These are phyloP conservation scores for Girardinichthys multiradiatus DNA, from an alignment of 2,113 vertebrate species.

Conservation along the genomic window DNA sequence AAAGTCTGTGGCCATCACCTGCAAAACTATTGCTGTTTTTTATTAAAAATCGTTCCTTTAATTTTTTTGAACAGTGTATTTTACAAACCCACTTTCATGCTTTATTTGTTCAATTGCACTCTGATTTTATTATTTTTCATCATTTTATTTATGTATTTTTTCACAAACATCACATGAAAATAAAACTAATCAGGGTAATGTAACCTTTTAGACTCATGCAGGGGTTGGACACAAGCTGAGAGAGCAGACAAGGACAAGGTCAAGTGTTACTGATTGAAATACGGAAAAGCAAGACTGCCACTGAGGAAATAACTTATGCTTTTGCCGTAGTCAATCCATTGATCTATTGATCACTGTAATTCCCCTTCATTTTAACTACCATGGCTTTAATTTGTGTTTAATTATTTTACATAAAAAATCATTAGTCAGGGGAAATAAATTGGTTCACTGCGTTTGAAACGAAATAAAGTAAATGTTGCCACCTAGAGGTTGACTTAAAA, in stretches of 20 bases:
- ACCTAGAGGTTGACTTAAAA: slow-evolving; percentile 29
- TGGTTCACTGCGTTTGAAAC: not conserved
- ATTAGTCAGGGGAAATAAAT: not conserved
- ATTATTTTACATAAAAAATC: not conserved
- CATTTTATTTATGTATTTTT: too few relatives aligned
- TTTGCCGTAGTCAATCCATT: slow-evolving; percentile 9
- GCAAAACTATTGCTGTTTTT: too few relatives aligned
- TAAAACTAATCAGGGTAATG: slow-evolving; percentile 39
- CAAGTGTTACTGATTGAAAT: slow-evolving; percentile 38
- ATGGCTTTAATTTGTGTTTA: not conserved
- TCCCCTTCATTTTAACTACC: not conserved
- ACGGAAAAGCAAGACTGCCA: not conserved
- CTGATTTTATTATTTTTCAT: slow-evolving; percentile 12
- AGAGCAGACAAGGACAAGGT: slow-evolving; percentile 50
- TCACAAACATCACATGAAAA: slow-evolving; percentile 43
- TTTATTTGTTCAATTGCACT: slow-evolving; percentile 69
- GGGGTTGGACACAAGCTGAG: not conserved
- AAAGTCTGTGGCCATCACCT: too few relatives aligned
- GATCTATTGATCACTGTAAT: not conserved
- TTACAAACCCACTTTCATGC: slow-evolving; percentile 55
- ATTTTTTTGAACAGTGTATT: too few relatives aligned
- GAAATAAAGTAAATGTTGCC: slow-evolving; percentile 50
- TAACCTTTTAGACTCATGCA: slow-evolving; percentile 8
- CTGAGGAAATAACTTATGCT: not conserved
- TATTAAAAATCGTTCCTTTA: too few relatives aligned